Evolutionary conservation across 2,888 invertebrate species (phyloP).

Genomic region (Baronia brevicornis): DNA sequence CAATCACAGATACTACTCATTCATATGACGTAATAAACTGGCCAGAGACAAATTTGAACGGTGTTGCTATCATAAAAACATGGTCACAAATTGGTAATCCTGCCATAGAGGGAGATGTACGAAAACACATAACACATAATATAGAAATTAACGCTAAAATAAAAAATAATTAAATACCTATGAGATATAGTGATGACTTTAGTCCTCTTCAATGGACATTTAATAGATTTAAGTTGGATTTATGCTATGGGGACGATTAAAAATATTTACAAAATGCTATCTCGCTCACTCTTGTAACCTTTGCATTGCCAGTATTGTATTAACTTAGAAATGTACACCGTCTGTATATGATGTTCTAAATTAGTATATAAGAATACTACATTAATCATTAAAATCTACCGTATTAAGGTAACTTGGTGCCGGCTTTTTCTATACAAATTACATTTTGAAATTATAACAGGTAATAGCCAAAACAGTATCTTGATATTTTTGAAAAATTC

Average conservation of each 20-base stretch:
- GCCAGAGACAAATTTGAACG: constrained; percentile 12
- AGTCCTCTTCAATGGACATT: constrained; percentile 45
- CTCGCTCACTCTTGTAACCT: constrained; percentile 53
- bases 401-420: no score
- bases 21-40: constrained; percentile 4
- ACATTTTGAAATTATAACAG: no score
- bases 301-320: constrained; percentile 39
- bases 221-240: constrained; percentile 56
- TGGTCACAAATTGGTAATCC: constrained; percentile 28
- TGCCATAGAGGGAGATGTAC: constrained; percentile 47
- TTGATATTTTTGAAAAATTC: no score
- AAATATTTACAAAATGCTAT: constrained; percentile 71
- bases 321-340: constrained; percentile 4
- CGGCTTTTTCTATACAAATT: no score
- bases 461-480: no score
- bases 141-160: constrained; percentile 58
- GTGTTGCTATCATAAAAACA: constrained; percentile 35
- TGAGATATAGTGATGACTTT: constrained; percentile 73
- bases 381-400: constrained; percentile 37
- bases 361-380: no score
- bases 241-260: constrained; percentile 63
- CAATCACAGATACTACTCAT: constrained; percentile 21
- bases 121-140: constrained; percentile 58
- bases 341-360: background rate
- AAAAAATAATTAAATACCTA: constrained; percentile 72